phyloP scores from a whole-genome alignment of 2,113 vertebrate species.

The Callionymus lyra region DNA sequence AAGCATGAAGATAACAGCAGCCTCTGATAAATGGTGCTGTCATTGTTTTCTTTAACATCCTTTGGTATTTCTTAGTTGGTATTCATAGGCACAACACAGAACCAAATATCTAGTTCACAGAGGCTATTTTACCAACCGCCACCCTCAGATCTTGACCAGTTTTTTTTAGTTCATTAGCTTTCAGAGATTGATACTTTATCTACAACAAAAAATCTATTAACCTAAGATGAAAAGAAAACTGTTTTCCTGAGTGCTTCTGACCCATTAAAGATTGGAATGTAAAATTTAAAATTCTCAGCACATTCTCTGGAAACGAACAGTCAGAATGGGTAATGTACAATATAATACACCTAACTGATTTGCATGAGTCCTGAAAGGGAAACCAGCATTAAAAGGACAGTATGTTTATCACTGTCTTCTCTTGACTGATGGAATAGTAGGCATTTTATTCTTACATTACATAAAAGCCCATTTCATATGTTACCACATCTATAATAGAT shows the following conservation, averaged over 20 bases:
- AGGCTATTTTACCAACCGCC: constrained; percentile 11
- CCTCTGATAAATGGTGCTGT: constrained; percentile 39
- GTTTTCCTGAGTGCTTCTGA: constrained; percentile 31
- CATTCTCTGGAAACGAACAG: constrained; percentile 53
- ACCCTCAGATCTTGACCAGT: not conserved
- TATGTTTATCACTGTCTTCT: too few relatives aligned
- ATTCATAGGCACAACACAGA: constrained; percentile 18
- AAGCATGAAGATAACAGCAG: constrained; percentile 42
- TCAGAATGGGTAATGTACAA: constrained; percentile 53
- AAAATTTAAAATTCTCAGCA: constrained; percentile 43
- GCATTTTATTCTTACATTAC: too few relatives aligned
- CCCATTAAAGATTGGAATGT: constrained; percentile 45
- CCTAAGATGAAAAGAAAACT: constrained; percentile 31
- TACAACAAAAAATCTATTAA: constrained; percentile 41
- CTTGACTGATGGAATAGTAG: too few relatives aligned
- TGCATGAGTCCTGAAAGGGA: constrained; percentile 17
- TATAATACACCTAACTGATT: constrained; percentile 42
- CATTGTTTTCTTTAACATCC: constrained; percentile 24
- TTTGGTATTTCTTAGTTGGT: constrained; percentile 15
- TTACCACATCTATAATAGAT: too few relatives aligned
- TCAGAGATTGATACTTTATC: constrained; percentile 35
- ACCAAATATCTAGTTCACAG: constrained; percentile 17
- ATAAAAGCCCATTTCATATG: too few relatives aligned
- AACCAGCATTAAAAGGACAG: constrained; percentile 3
- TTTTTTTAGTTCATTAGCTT: constrained; percentile 14